Evolutionary conservation across 1,140 invertebrate genomes (phyloP).

Genomic region (Leptopilina clavipes): DNA sequence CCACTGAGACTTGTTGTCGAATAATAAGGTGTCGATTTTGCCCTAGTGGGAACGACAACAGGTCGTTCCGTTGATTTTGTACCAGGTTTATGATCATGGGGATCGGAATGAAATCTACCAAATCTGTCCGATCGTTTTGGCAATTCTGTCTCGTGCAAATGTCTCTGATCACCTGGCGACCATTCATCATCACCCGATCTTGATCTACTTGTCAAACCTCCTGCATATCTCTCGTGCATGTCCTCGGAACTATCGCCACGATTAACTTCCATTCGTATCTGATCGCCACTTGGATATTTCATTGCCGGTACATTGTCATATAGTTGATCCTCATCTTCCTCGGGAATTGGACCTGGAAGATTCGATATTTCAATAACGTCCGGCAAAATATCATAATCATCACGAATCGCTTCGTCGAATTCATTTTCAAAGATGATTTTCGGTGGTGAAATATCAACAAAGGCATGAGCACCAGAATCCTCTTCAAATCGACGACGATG

Average conservation of each 20-base stretch:
- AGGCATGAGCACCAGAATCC: constrained; percentile 35
- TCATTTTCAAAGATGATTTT: constrained; percentile 63
- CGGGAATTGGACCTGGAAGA: constrained; percentile 65
- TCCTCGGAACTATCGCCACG: constrained; percentile 69
- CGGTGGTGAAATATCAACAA: constrained; percentile 61
- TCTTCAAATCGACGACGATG: constrained; percentile 59
- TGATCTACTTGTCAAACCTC: constrained; percentile 58
- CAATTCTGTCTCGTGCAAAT: constrained; percentile 46
- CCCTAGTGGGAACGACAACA: constrained; percentile 66
- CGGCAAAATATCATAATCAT: constrained; percentile 59
- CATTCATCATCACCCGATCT: constrained; percentile 66
- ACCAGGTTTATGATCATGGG: constrained; percentile 55
- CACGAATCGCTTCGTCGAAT: constrained; percentile 66
- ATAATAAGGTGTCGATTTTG: constrained; percentile 71
- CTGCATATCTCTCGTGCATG: constrained; percentile 70
- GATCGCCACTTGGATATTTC: constrained; percentile 66
- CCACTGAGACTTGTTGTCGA: constrained; percentile 73
- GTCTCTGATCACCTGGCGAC: constrained; percentile 64
- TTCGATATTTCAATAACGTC: constrained; percentile 58
- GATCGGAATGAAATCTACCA: constrained; percentile 63
- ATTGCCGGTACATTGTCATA: constrained; percentile 72
- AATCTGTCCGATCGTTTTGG: constrained; percentile 51
- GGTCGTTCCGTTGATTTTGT: constrained; percentile 70
- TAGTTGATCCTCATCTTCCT: constrained; percentile 69
- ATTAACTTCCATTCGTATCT: constrained; percentile 65